Base-by-base conservation (phyloP, 2,113 vertebrate genomes). In the Chiloscyllium plagiosum region DNA sequence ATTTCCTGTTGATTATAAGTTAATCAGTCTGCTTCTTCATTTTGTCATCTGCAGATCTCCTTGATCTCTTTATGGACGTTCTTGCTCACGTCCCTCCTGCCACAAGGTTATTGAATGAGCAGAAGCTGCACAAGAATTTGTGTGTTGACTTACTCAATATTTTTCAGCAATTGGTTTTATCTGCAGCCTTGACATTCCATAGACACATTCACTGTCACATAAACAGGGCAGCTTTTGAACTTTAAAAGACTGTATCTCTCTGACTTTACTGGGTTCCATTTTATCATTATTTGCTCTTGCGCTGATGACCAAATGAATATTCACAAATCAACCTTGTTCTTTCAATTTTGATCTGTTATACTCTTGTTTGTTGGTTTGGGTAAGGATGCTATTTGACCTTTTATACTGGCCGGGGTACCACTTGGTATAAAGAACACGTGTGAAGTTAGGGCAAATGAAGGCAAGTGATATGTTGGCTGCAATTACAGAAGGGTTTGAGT, bases 1-100 rank as follows among this genome's bases (percentile, higher is more conserved):
- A 93, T 93, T 93, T 68, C 89, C 61, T 93, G 89, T 93, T 93
- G 61, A 93, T 93, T 66, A 52, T 13, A 90, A 37, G 20, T 65
- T 22, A 68, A 68, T 66, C 29, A 22, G 2, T 8, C 33, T 66
- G 29, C n/a, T 66, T 22, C 33, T 93, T 22, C 33, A 10, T 68
- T 3, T 61, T 37, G 89, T 22, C 17, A n/a, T 47, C 89, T 37
- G 33, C 17, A 19, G 37, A 93, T 90, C 87, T 90, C 56, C 89
- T 92, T 66, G 89, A 92, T 61, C 29, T n/a, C 20, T 93, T 24
- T 93, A 4, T 66, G 56, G 3, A 68, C 37, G 20, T 83, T 42
- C 37, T 83, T 42, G 61, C 19, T 5, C 37, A 61, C 6, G 3
- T 93, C 26, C 29, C 65, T 93, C 19, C n/a, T 4, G 37, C 56